Base-by-base conservation (phyloP, 2,888 invertebrate species). In the Drosophila histrio region DNA sequence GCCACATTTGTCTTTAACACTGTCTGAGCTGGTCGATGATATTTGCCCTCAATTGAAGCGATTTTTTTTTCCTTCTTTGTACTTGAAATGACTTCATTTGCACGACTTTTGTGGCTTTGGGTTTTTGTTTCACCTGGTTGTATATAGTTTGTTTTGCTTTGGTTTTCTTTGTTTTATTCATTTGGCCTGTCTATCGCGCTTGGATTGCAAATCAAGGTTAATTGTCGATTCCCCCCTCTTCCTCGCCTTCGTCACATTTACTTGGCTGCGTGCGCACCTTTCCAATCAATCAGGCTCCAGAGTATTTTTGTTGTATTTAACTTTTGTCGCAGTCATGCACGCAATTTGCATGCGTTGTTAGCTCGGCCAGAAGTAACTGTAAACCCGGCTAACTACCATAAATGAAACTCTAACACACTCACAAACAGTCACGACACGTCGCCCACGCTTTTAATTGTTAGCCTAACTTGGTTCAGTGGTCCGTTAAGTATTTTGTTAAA, bases 21-120 rank as follows among this genome's bases (percentile, higher is more conserved):
- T 66, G 22, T 53, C 39, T 49, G n/a, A 38, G 30, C 53, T 52
- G 46, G 13, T 38, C 54, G 41, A 58, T 59, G 61, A 38, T 58
- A 24, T 60, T 71, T 84, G 80, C 59, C 79, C 85, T 66, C 72
- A 75, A 79, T 80, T 66, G 76, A 64, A 69, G 57, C 59, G 36
- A 53, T 50, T 50, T 32, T 32, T 54, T 32, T 3, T 9, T 15
- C 47, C 21, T 21, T 26, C 19, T 39, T 44, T 59, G 80, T 53
- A 74, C 80, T 78, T 63, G 66, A 79, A 86, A 82, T 82, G 83
- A 83, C 80, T 79, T 86, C 83, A 86, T 77, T 83, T 76, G 83
- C 83, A 79, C 83, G 80, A 86, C 63, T 81, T 64, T 66, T 24
- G 59, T 43, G 43, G 53, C 52, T 26, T 53, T 59, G 24, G 38